Conservation (phyloP, 2,888 invertebrate genomes). For the Ethmia dodecea region DNA sequence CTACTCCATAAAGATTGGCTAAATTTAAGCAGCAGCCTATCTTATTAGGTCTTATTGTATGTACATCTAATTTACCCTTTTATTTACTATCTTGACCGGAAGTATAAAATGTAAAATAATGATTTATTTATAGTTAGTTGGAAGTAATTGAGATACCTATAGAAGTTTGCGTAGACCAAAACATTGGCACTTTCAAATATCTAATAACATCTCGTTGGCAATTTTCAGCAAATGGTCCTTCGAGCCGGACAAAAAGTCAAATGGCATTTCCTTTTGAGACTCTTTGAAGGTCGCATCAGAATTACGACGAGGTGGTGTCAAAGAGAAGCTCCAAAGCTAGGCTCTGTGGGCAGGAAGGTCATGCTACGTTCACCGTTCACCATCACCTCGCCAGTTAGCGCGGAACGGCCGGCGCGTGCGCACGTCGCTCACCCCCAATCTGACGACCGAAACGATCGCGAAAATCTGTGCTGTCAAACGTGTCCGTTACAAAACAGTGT, state of each 20-base stretch:
- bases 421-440: conserved; percentile 39
- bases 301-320: conserved; percentile 41
- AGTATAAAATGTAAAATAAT: no score
- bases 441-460: conserved; percentile 41
- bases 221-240: no score
- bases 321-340: conserved; percentile 58
- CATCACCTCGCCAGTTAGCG: conserved; percentile 54
- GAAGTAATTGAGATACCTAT: no score
- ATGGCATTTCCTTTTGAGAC: conserved; percentile 10
- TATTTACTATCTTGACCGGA: no score
- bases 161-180: no score
- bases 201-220: no score
- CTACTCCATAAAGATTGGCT: no score
- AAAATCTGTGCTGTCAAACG: conserved; percentile 52
- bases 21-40: no score
- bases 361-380: conserved; percentile 71
- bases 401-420: conserved; percentile 61
- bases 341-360: conserved; percentile 70
- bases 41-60: no score
- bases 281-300: conserved; percentile 29
- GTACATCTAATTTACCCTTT: no score
- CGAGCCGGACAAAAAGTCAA: conserved; percentile 15
- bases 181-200: no score
- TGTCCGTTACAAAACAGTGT: conserved; percentile 63
- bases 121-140: no score